Evolutionary conservation across 2,888 invertebrate species (phyloP), one percentile per base, ranked within the genome.

Genomic region (Drosophila barbarae): DNA sequence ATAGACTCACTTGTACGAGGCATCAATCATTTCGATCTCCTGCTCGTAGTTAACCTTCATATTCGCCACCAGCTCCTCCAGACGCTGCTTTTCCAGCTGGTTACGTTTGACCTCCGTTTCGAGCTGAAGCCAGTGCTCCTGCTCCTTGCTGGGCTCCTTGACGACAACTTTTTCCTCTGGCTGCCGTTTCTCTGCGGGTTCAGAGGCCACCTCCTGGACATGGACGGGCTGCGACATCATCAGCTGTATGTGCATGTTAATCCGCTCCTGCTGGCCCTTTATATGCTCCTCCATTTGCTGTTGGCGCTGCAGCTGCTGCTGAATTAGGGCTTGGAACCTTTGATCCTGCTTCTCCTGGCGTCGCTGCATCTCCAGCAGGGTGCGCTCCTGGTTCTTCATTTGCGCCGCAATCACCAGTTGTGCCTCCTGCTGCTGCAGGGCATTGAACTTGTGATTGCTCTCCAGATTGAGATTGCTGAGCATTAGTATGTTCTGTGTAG

Each of bases 21-120:
- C 78, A 39, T 90, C 89, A n/a, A 90, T 84, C 69, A 90, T 75
- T 44, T 87, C 86, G n/a, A 90, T 86, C 69, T 90, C 90, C 41
- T 86, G 87, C 49, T 90, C 90, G 64, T 89, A 88, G 73, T 89
- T 89, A 5, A 83, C 82, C 57, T 87, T 88, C 55, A 89, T 86
- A 55, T 87, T 89, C 44, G 88, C 85, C 49, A 89, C 73, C 39
- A 89, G 69, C 64, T 90, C 90, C 57, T 90, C 90, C 36, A 90
- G 71, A 2, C 90, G 82, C n/a, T 87, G 64, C 60, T 89, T 90
- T 47, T 90, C 90, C 35, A 89, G 73, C 50, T 87, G 76, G 18
- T 89, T 75, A 0, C 88, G 84, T 63, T 88, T 89, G 1, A 85
- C 81, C 35, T 89, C 88, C 0, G 86, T 79, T 55, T 87, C 87